Evolutionary conservation across 2,888 invertebrate species (phyloP).

Genomic region (Quadriops clusia): DNA sequence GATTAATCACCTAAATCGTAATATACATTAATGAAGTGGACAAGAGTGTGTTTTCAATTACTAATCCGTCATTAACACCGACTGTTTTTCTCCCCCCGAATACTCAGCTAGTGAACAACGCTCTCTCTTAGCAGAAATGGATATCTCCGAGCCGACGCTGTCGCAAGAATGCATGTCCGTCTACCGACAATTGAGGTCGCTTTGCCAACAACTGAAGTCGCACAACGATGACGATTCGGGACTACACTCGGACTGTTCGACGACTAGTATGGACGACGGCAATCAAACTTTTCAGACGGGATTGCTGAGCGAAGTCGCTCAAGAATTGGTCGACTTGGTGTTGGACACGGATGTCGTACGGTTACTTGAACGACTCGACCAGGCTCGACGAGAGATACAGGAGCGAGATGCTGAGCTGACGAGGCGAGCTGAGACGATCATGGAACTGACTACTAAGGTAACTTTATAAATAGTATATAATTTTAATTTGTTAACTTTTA

Average conservation of each 20-base stretch:
- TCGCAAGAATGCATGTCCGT: conserved; percentile 55
- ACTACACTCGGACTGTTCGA: conserved; percentile 55
- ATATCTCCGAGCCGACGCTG: conserved; percentile 51
- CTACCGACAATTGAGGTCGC: conserved; percentile 59
- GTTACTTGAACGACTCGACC: conserved; percentile 64
- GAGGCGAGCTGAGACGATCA: conserved; percentile 64
- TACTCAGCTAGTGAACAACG: conserved; percentile 37
- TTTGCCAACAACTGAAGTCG: conserved; percentile 62
- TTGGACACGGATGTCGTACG: conserved; percentile 63
- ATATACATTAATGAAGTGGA: too few species aligned
- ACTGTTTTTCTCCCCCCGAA: too few species aligned
- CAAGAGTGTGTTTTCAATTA: too few species aligned
- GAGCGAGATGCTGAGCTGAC: conserved; percentile 72
- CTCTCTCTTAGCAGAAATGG: conserved; percentile 85
- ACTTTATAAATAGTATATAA: too few species aligned
- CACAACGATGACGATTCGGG: conserved; percentile 64
- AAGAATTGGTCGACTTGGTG: conserved; percentile 61
- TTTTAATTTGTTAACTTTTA: too few species aligned
- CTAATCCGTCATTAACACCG: too few species aligned
- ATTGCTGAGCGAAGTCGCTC: conserved; percentile 50
- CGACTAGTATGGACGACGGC: conserved; percentile 48
- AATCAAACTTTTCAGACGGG: conserved; percentile 35
- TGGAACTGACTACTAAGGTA: conserved; percentile 71
- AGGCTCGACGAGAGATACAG: conserved; percentile 60
- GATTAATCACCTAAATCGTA: too few species aligned